Percentiles rank a stretch among this genome's conserved stretches.
Evolutionary conservation across 2,888 invertebrate genomes (phyloP).

Genomic region (Troglohyphantes excavatus): DNA sequence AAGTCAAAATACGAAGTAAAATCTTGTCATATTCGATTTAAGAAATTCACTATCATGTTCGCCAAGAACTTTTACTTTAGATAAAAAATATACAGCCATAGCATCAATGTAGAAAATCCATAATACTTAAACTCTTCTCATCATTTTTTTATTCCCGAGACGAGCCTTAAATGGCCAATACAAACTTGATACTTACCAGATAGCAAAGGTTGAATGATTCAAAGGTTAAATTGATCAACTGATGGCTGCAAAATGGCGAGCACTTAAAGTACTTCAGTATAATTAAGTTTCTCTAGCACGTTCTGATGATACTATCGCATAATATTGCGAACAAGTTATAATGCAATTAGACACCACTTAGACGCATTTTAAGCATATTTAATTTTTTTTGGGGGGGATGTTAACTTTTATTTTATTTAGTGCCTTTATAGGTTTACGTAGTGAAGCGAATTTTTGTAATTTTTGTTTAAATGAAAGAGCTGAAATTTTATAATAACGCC

Average conservation of each 20-base stretch:
- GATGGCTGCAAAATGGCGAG: slow-evolving; percentile 15
- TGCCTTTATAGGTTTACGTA: too few relatives aligned
- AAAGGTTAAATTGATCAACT: background rate
- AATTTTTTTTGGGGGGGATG: too few relatives aligned
- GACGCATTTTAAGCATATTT: background rate
- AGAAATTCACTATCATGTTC: too few relatives aligned
- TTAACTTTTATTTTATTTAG: too few relatives aligned
- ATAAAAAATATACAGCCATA: too few relatives aligned
- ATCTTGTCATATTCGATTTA: too few relatives aligned
- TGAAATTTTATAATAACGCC: too few relatives aligned
- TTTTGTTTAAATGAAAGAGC: too few relatives aligned
- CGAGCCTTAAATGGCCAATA: background rate
- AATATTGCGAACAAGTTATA: background rate
- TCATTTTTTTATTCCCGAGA: background rate
- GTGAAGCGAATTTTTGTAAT: too few relatives aligned
- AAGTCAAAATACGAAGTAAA: too few relatives aligned
- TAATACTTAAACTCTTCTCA: background rate
- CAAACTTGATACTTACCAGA: slow-evolving; percentile 6
- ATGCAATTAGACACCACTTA: background rate
- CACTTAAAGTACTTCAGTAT: slow-evolving; percentile 38
- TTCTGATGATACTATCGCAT: slow-evolving; percentile 25
- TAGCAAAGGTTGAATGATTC: background rate
- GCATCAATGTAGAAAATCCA: too few relatives aligned
- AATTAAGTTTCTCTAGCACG: slow-evolving; percentile 44
- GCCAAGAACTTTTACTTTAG: too few relatives aligned